phyloP scores from a whole-genome alignment of 1,140 invertebrate species.

The Ganaspis sp. region DNA sequence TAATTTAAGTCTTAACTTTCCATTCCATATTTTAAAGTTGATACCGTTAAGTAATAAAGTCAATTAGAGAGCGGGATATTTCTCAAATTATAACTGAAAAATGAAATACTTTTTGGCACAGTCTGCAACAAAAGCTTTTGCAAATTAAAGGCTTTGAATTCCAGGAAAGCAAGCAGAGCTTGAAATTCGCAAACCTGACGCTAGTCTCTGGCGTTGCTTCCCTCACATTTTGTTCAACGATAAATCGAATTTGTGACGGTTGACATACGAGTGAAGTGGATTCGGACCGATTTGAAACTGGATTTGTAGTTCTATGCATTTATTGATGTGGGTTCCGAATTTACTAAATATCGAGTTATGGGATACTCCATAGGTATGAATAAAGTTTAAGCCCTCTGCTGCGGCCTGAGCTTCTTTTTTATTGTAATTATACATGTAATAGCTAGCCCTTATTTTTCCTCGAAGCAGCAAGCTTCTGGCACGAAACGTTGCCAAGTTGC shows the following conservation, averaged over 20 bases:
- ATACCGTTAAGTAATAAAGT: not conserved
- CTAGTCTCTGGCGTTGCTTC: slow-evolving; percentile 28
- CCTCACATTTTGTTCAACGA: slow-evolving; percentile 46
- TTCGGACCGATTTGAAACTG: slow-evolving; percentile 32
- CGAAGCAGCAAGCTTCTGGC: slow-evolving; percentile 6
- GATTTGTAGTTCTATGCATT: slow-evolving; percentile 1
- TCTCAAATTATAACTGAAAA: slow-evolving; percentile 36
- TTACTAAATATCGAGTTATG: no score
- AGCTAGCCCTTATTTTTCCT: not conserved
- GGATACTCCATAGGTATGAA: no score
- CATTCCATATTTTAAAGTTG: not conserved
- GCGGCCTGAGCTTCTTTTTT: not conserved
- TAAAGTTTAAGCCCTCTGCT: no score
- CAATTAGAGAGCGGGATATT: not conserved
- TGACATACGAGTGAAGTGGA: slow-evolving; percentile 53
- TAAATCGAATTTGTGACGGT: slow-evolving; percentile 55
- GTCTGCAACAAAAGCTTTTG: slow-evolving; percentile 49
- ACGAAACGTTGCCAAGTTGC: slow-evolving; percentile 27
- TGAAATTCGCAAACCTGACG: slow-evolving; percentile 38
- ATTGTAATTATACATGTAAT: slow-evolving; percentile 16
- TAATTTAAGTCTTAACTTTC: no score
- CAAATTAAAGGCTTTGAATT: slow-evolving; percentile 57
- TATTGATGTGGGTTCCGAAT: not conserved
- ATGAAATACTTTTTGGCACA: slow-evolving; percentile 45
- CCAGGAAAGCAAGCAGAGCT: slow-evolving; percentile 42